phyloP scores from a whole-genome alignment of 2,797 vertebrate species.

The Hoplostethus mediterraneus region DNA sequence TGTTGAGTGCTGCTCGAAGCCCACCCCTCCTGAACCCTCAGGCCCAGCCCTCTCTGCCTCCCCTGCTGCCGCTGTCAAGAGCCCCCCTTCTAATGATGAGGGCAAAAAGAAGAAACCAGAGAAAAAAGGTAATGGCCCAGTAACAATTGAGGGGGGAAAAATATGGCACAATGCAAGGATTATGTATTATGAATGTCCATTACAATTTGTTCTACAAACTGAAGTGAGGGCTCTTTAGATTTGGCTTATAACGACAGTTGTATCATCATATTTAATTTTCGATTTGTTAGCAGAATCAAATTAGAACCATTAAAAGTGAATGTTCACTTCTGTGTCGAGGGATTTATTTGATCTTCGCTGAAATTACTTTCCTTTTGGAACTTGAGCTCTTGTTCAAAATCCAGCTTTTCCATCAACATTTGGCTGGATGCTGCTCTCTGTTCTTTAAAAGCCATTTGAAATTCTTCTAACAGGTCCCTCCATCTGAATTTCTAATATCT shows the following conservation, averaged over 20 bases:
- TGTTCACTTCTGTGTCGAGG: background rate
- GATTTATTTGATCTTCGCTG: slow-evolving; percentile 2
- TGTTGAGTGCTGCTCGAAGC: slow-evolving; percentile 69
- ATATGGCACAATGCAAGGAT: background rate
- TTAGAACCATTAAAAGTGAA: slow-evolving; percentile 19
- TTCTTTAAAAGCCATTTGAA: slow-evolving; percentile 18
- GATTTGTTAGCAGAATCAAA: slow-evolving; percentile 8
- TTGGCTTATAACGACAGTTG: slow-evolving; percentile 9
- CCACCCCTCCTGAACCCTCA: slow-evolving; percentile 70
- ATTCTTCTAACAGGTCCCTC: slow-evolving; percentile 24
- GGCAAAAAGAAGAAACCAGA: slow-evolving; percentile 92
- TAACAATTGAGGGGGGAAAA: background rate
- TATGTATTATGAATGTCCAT: slow-evolving; percentile 7
- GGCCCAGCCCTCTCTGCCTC: slow-evolving; percentile 61
- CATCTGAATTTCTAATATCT: slow-evolving; percentile 34
- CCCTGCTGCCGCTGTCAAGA: slow-evolving; percentile 70
- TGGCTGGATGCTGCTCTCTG: slow-evolving; percentile 7
- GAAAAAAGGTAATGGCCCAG: slow-evolving; percentile 89
- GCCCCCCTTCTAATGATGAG: slow-evolving; percentile 81
- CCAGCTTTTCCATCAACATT: slow-evolving; percentile 19
- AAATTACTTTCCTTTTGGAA: slow-evolving; percentile 14
- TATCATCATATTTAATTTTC: slow-evolving; percentile 19
- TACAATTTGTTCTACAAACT: slow-evolving; percentile 1
- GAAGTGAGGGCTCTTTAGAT: slow-evolving; percentile 12
- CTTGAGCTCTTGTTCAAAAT: slow-evolving; percentile 7